Conservation (phyloP, 2,113 vertebrate species). For the Ptyas mucosa region DNA sequence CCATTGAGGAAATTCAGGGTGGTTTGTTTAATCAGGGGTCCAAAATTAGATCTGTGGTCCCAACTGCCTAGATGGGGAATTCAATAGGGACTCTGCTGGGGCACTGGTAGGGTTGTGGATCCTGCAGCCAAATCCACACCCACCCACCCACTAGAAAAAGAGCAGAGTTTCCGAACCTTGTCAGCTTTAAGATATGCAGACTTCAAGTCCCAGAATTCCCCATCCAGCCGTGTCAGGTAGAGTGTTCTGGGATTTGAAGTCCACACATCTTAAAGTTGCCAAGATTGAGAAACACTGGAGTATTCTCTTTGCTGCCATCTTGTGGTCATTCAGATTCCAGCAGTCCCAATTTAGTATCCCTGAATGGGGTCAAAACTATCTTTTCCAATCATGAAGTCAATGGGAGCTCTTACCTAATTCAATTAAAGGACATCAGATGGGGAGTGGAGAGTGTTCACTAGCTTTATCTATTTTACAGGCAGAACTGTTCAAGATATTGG, state of each 20-base stretch:
- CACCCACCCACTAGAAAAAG: not conserved
- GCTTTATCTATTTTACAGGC: not conserved
- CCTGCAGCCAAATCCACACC: not conserved
- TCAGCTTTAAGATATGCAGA: not conserved
- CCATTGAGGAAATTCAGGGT: not conserved
- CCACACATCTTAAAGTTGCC: not conserved
- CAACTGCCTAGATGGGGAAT: not conserved
- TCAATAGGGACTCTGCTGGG: not conserved
- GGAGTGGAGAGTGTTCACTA: not conserved
- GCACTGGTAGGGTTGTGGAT: not conserved
- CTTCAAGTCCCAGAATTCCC: not conserved
- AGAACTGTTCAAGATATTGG: not conserved
- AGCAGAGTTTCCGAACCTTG: not conserved
- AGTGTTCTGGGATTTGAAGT: not conserved
- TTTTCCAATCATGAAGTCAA: not conserved
- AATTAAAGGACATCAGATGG: not conserved
- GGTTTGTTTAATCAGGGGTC: not conserved
- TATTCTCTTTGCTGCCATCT: not conserved
- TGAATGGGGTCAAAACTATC: not conserved
- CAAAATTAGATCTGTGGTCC: not conserved
- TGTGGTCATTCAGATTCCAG: not conserved
- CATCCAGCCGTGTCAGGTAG: not conserved
- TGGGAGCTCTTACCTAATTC: not conserved
- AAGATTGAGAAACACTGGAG: not conserved
- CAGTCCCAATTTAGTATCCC: not conserved